phyloP scores from a whole-genome alignment of 2,113 vertebrate species.

The Dicerorhinus sumatrensis region DNA sequence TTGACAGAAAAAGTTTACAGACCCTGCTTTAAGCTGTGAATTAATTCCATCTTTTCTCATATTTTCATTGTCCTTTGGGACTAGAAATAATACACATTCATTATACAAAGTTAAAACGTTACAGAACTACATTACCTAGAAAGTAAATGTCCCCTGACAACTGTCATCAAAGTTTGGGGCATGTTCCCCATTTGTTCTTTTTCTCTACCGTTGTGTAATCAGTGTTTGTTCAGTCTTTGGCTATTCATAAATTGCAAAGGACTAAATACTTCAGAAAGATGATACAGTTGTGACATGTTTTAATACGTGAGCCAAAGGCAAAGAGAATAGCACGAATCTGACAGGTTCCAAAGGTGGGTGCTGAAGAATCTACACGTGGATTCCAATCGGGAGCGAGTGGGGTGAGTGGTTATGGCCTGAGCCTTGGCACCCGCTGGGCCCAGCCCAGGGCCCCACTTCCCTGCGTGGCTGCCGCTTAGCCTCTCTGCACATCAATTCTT shows the following conservation, averaged over 20 bases:
- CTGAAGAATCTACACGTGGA: background rate
- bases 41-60: constrained; percentile 60
- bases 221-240: background rate
- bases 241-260: background rate
- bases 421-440: background rate
- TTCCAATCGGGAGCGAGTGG: accelerated
- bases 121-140: background rate
- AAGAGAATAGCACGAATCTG: background rate
- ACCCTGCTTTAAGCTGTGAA: constrained; percentile 46
- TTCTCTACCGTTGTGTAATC: background rate
- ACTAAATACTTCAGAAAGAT: background rate
- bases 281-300: background rate
- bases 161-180: background rate
- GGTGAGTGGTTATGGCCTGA: background rate
- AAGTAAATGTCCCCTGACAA: background rate
- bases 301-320: background rate
- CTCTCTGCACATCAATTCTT: background rate
- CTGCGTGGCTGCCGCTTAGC: background rate
- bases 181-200: background rate
- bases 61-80: constrained; percentile 48
- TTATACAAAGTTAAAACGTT: constrained; percentile 32
- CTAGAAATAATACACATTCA: constrained; percentile 50
- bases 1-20: constrained; percentile 39
- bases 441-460: background rate
- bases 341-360: background rate